phyloP scores from a whole-genome alignment of 1,140 invertebrate genomes.

The Hyles euphorbiae region DNA sequence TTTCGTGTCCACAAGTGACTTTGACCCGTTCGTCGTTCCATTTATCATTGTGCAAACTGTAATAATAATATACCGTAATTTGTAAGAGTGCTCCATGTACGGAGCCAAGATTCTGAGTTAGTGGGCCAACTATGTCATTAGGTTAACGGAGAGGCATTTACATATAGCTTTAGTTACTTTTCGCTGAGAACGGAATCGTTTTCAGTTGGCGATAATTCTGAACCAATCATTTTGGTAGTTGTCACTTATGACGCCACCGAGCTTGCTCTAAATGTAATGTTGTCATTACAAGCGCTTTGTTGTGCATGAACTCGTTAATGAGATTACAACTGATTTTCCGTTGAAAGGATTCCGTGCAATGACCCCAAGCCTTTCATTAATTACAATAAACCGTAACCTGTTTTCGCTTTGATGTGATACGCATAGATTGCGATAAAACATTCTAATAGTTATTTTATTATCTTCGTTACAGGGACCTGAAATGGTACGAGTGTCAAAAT shows the following conservation, averaged over 20 bases:
- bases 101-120: constrained; percentile 39
- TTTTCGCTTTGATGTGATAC: not conserved
- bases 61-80: constrained; percentile 56
- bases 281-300: no score
- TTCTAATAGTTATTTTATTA: not conserved
- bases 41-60: constrained; percentile 36
- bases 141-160: constrained; percentile 62
- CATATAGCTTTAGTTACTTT: constrained; percentile 46
- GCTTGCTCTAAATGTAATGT: no score
- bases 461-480: constrained; percentile 85
- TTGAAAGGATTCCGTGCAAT: constrained; percentile 55
- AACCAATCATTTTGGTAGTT: no score
- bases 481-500: constrained; percentile 91
- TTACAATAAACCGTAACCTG: constrained; percentile 1
- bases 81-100: constrained; percentile 41
- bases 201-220: not conserved
- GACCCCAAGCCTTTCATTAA: constrained; percentile 27
- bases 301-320: constrained; percentile 29
- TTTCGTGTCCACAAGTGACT: constrained; percentile 37
- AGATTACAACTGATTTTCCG: constrained; percentile 53
- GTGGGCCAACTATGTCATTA: constrained; percentile 60
- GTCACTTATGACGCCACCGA: no score
- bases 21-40: constrained; percentile 50
- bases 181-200: not conserved
- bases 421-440: not conserved